phyloP scores from a whole-genome alignment of 2,797 vertebrate genomes.

The Bradypodion pumilum region DNA sequence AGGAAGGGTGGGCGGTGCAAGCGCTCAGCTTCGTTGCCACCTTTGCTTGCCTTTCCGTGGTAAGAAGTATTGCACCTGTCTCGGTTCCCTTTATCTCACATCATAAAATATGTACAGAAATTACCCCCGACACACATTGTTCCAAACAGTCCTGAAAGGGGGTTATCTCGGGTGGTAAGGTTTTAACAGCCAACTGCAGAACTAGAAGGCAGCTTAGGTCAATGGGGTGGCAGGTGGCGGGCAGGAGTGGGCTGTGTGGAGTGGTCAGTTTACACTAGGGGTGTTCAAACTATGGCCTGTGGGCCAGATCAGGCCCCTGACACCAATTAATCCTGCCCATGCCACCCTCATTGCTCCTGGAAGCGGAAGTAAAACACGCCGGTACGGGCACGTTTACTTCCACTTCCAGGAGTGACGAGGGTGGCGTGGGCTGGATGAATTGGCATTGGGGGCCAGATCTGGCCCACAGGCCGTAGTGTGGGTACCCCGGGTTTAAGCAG shows the following conservation, averaged over 20 bases:
- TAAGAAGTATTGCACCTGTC: not conserved
- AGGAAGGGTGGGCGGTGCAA: not conserved
- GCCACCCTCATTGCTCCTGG: no score
- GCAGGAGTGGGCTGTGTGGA: constrained; percentile 28
- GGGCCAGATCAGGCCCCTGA: no score
- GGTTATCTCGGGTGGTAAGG: constrained; percentile 60
- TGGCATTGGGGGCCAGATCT: no score
- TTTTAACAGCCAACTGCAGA: constrained; percentile 27
- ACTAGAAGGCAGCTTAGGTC: not conserved
- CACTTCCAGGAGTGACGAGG: no score
- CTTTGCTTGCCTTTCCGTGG: not conserved
- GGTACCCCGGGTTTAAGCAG: no score
- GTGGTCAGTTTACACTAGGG: constrained; percentile 34
- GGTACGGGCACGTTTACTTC: no score
- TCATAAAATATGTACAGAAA: not conserved
- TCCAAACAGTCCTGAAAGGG: not conserved
- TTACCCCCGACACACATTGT: not conserved
- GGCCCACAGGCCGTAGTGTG: no score
- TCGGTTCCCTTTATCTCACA: constrained; percentile 3
- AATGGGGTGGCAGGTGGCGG: constrained; percentile 21
- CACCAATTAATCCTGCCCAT: no score
- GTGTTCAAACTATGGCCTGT: no score
- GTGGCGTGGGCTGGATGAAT: no score
- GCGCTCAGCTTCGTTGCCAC: not conserved
- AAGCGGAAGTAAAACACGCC: no score